These are phyloP conservation scores for Acleris sparsana DNA, from an alignment of 2,888 invertebrate genomes.

Conservation along the genomic window DNA sequence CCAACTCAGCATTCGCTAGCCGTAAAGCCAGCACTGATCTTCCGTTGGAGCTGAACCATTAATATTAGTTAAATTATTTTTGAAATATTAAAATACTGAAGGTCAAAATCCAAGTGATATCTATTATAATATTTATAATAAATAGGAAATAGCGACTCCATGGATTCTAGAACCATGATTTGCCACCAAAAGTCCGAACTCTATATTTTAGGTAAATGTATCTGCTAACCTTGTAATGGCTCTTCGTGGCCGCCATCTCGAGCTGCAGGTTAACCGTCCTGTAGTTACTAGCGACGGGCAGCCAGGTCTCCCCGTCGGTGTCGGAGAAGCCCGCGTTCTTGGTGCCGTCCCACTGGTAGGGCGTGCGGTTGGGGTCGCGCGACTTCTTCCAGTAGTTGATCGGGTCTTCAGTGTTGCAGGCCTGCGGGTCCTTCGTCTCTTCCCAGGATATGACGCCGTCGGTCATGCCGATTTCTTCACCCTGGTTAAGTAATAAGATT, in stretches of 20 bases:
- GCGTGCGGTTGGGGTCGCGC: constrained; percentile 86
- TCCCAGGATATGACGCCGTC: constrained; percentile 85
- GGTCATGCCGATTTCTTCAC: constrained; percentile 92
- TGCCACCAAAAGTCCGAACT: too few species aligned
- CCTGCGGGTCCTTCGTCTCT: constrained; percentile 86
- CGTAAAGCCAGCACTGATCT: too few species aligned
- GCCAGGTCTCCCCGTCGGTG: constrained; percentile 74
- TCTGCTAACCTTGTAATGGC: constrained; percentile 77
- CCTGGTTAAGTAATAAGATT: constrained; percentile 69
- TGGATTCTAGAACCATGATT: too few species aligned
- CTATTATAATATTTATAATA: too few species aligned
- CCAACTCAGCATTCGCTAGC: too few species aligned
- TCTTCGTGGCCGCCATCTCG: constrained; percentile 66
- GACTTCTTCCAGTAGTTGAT: constrained; percentile 81
- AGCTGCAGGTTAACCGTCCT: constrained; percentile 81
- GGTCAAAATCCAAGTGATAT: too few species aligned
- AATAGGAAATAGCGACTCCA: too few species aligned
- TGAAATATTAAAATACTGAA: too few species aligned
- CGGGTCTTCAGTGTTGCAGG: constrained; percentile 85
- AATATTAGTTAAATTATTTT: too few species aligned
- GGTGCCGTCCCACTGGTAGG: constrained; percentile 85
- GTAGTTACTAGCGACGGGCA: constrained; percentile 85
- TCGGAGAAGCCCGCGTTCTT: constrained; percentile 78
- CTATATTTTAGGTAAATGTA: too few species aligned
- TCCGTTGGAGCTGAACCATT: too few species aligned